Conservation (phyloP, 2,888 invertebrate species). For the Agonopterix arenella region DNA sequence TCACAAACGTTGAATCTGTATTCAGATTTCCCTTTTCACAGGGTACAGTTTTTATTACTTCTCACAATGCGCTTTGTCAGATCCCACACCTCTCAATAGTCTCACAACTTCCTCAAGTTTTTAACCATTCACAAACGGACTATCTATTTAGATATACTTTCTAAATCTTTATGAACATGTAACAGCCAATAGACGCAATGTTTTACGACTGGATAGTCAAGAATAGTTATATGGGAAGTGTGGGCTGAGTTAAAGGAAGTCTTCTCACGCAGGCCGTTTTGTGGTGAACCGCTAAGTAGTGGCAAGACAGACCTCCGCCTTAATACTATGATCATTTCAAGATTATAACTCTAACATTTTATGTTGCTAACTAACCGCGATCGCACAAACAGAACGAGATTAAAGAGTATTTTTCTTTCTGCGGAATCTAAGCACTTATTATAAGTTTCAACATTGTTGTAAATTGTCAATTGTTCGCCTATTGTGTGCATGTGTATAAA, state of each 20-base stretch:
- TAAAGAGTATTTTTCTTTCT: not conserved
- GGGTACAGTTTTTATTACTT: too few relatives aligned
- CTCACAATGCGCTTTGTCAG: too few relatives aligned
- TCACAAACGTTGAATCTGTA: too few relatives aligned
- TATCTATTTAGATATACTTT: too few relatives aligned
- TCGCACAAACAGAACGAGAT: constrained; percentile 19
- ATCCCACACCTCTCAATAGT: too few relatives aligned
- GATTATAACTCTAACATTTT: constrained; percentile 30
- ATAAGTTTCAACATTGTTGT: too few relatives aligned
- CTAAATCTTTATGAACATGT: too few relatives aligned
- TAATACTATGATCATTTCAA: constrained; percentile 36
- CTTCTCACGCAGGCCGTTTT: constrained; percentile 38
- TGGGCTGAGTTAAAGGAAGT: constrained; percentile 42
- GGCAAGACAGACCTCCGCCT: constrained; percentile 28
- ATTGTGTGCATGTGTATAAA: not conserved
- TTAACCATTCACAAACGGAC: too few relatives aligned
- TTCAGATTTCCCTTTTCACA: too few relatives aligned
- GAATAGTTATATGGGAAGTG: constrained; percentile 19
- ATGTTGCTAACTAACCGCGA: constrained; percentile 32
- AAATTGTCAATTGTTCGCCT: too few relatives aligned
- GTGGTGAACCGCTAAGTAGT: constrained; percentile 53
- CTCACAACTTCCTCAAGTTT: too few relatives aligned
- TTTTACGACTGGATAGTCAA: constrained; percentile 19
- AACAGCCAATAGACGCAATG: constrained; percentile 3
- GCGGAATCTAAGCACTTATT: too few relatives aligned